phyloP scores from a whole-genome alignment of 1,140 invertebrate species.

The Drosophila lowei region DNA sequence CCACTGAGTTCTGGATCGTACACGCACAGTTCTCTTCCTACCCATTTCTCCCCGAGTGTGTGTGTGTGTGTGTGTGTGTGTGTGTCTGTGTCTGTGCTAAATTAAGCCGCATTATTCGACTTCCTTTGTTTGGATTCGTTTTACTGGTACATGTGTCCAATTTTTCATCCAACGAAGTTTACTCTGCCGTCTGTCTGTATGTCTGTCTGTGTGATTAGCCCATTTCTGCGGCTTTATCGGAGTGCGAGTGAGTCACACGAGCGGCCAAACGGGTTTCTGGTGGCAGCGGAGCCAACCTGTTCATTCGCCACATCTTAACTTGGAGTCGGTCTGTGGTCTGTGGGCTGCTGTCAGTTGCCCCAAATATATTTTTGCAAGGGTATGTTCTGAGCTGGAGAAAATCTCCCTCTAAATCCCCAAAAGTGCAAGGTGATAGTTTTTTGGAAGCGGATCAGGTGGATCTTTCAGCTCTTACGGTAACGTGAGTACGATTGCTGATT shows the following conservation, averaged over 20 bases:
- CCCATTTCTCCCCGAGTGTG: constrained; percentile 22
- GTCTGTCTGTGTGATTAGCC: constrained; percentile 49
- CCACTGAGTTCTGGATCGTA: constrained; percentile 20
- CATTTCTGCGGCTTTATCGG: constrained; percentile 39
- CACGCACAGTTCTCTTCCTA: constrained; percentile 4
- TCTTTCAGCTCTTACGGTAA: no score
- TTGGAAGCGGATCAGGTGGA: no score
- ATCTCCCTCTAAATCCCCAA: no score
- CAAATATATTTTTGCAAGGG: constrained; percentile 13
- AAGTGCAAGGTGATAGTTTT: no score
- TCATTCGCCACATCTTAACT: constrained; percentile 29
- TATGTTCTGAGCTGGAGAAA: no score
- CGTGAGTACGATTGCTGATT: no score
- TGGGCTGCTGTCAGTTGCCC: constrained; percentile 24
- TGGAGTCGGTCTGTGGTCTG: constrained; percentile 23
- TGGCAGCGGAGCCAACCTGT: constrained; percentile 28
- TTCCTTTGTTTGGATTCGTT: constrained; percentile 43
- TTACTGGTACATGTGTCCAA: not conserved
- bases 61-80: not conserved
- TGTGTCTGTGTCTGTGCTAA: constrained; percentile 3
- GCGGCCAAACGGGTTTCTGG: constrained; percentile 43
- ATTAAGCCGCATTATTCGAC: constrained; percentile 27
- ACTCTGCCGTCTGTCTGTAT: constrained; percentile 20
- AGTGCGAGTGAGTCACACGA: constrained; percentile 26
- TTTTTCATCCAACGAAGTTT: constrained; percentile 47